Evolutionary conservation across 1,140 invertebrate genomes (phyloP).

Genomic region (Pseudachorutes palmiensis): DNA sequence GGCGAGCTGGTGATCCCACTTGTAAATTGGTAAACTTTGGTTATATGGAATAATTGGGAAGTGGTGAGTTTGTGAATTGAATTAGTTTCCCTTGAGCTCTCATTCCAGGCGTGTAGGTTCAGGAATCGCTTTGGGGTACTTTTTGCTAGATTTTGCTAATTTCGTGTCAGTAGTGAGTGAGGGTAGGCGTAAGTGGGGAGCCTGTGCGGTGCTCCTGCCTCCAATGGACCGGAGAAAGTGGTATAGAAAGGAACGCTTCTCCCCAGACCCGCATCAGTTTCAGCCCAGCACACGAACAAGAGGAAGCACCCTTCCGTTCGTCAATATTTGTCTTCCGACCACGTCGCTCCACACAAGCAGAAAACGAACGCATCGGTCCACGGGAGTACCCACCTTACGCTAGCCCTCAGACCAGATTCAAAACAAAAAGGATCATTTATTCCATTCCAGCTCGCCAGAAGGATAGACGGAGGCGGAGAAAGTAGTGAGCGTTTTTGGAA

Average conservation of each 20-base stretch:
- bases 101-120: background rate
- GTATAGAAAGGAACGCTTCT: constrained; percentile 1
- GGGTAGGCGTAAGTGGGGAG: background rate
- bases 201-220: background rate
- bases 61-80: constrained; percentile 7
- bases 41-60: background rate
- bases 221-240: background rate
- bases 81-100: constrained; percentile 1
- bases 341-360: background rate
- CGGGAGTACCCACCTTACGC: no score
- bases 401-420: no score
- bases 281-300: constrained; percentile 24
- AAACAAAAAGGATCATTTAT: background rate
- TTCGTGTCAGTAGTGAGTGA: background rate
- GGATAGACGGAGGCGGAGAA: background rate
- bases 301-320: constrained; percentile 22
- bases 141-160: constrained; percentile 4
- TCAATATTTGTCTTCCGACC: constrained; percentile 31
- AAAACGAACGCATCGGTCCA: background rate
- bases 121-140: background rate
- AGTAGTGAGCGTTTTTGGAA: background rate
- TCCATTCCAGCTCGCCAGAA: background rate
- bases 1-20: background rate
- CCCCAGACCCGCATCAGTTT: constrained; percentile 25
- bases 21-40: background rate